Evolutionary conservation across 2,797 vertebrate species (phyloP).

Genomic region (Pipistrellus pipistrellus): DNA sequence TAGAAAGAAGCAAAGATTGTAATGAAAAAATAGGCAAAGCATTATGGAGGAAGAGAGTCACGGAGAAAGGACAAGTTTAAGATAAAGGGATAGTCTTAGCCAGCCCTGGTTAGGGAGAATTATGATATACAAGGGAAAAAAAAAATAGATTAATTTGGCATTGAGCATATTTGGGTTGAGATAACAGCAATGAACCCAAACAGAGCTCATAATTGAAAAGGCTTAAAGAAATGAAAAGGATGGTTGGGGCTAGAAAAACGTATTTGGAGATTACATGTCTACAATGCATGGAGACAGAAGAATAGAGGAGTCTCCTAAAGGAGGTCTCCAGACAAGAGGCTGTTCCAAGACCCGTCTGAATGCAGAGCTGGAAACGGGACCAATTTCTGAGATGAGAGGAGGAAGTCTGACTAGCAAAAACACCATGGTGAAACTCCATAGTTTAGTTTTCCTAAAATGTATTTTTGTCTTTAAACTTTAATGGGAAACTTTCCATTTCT

Average conservation of each 20-base stretch:
- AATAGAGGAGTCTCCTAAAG: neutral
- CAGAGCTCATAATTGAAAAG: neutral
- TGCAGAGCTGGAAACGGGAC: neutral
- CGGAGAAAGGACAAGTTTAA: conserved; percentile 1
- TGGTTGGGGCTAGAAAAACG: neutral
- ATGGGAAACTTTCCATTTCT: conserved; percentile 25
- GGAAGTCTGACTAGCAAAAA: neutral
- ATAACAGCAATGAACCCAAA: neutral
- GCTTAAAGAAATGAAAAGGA: neutral
- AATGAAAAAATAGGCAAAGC: conserved; percentile 31
- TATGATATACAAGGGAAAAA: neutral
- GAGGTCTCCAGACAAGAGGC: neutral
- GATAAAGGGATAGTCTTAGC: neutral
- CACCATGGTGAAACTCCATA: neutral
- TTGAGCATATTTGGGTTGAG: neutral
- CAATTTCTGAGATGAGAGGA: neutral
- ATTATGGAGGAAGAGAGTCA: neutral
- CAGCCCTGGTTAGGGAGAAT: neutral
- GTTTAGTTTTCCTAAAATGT: conserved; percentile 24
- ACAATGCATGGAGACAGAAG: neutral
- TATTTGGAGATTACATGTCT: neutral
- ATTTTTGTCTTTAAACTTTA: neutral
- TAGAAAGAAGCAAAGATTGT: neutral
- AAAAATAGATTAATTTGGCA: neutral
- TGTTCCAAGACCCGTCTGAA: neutral